Base-by-base conservation (phyloP, 2,888 invertebrate species). In the Xestia c-nigrum region DNA sequence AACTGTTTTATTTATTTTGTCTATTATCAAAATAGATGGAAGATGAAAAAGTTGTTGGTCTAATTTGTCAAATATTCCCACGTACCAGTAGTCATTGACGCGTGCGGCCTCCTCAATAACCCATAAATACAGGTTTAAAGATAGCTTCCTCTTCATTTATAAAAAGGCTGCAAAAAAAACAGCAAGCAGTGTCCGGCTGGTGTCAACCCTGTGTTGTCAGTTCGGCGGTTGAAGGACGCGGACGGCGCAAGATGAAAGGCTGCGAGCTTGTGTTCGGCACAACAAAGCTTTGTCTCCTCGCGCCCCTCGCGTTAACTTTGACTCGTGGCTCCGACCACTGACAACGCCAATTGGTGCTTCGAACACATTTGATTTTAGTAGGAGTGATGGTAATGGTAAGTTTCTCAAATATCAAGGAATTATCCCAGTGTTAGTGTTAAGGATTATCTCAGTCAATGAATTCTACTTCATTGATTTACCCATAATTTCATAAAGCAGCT, bases 211-310 rank as follows among this genome's bases (percentile, higher is more conserved):
- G 83, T 84, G 87, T 83, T 78, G 87, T 70, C 86, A 88, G 90
- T 89, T 91, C 89, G 91, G 89, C 85, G 90, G 89, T 88, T 93
- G 92, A 91, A 92, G 93, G 92, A 91, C 92, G 93, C 90, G 93
- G 92, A 90, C 92, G 92, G 89, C 87, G 87, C 87, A 90, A 94
- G 94, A 95, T 94, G 94, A 95, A 95, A 95, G 94, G 92, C 92
- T 85, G 89, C 85, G 89, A 91, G 93, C 89, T 92, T 89, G 92
- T 91, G 91, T 92, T 91, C 93, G 93, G 93, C 92, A 92, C 94
- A 92, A 94, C 94, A 95, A 95, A 95, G 94, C 91, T 93, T 94
- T 95, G 94, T 95, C 92, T 94, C 91, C 90, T 91, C 90, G 87
- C 92, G 85, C 91, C 92, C 91, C 89, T 87, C 90, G 90, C 89